Percentiles rank a stretch among this genome's conserved stretches.
phyloP scores from a whole-genome alignment of 2,113 vertebrate genomes.

The Pteruthius melanotis region DNA sequence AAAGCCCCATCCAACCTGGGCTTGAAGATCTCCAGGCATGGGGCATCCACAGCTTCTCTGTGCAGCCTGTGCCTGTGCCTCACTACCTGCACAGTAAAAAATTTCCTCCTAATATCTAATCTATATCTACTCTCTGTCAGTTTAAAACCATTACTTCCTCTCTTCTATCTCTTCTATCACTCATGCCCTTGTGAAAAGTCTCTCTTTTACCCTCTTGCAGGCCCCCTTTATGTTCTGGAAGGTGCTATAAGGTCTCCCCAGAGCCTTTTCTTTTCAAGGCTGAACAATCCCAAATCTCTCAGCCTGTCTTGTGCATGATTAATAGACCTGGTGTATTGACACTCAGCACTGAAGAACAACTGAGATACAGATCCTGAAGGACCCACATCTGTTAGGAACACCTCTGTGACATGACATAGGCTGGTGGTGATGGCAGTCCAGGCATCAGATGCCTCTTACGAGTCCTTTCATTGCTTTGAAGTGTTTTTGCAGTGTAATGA shows the following conservation, averaged over 20 bases:
- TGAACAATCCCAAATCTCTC: not conserved
- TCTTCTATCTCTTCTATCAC: too few species aligned
- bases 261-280: not conserved
- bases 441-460: not conserved
- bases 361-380: not conserved
- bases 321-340: not conserved
- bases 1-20: not conserved
- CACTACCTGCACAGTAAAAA: not conserved
- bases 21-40: not conserved
- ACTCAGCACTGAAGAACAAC: not conserved
- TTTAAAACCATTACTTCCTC: not conserved
- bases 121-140: not conserved
- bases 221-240: not conserved
- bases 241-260: not conserved
- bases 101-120: not conserved
- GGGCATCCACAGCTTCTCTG: not conserved
- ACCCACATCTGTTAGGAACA: not conserved
- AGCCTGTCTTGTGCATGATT: not conserved
- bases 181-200: not conserved
- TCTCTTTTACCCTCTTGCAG: not conserved
- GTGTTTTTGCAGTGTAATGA: not conserved
- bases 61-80: not conserved
- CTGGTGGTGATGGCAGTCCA: not conserved
- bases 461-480: slow-evolving; percentile 31
- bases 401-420: not conserved